These are phyloP conservation scores for Stenodema calcarata DNA, from an alignment of 2,888 invertebrate species.

Conservation along the genomic window DNA sequence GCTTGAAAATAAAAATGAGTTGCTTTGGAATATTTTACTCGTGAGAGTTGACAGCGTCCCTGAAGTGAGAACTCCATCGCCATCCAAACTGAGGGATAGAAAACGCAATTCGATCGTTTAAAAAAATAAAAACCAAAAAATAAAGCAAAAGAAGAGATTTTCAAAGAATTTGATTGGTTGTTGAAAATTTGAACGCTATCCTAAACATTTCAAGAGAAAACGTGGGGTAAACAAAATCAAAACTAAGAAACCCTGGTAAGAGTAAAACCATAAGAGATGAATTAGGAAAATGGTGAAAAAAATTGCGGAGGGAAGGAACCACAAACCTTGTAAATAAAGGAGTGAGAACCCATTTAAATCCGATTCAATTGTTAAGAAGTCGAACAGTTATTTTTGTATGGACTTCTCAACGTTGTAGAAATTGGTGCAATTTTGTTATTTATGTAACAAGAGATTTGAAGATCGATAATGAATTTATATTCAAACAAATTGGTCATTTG, in stretches of 20 bases:
- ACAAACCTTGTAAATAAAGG: not conserved
- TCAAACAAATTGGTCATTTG: too few relatives aligned
- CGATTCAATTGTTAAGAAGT: too few relatives aligned
- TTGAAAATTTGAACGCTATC: not conserved
- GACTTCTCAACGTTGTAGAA: not conserved
- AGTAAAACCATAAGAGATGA: not conserved
- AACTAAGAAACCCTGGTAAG: not conserved
- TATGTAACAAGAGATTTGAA: too few relatives aligned
- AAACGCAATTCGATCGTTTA: conserved; percentile 29
- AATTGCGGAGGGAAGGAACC: not conserved
- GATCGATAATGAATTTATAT: too few relatives aligned
- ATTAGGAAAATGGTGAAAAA: not conserved
- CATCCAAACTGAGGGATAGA: conserved; percentile 76
- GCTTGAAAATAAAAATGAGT: conserved; percentile 22
- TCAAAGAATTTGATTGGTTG: not conserved
- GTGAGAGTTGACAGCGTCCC: conserved; percentile 90
- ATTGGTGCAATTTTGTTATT: too few relatives aligned
- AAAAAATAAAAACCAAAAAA: not conserved
- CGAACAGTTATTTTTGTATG: too few relatives aligned
- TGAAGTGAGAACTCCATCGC: conserved; percentile 97
- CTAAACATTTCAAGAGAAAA: not conserved
- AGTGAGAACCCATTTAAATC: not conserved
- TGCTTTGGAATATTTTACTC: conserved; percentile 67
- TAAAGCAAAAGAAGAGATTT: not conserved
- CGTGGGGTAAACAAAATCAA: not conserved